Evolutionary conservation across 2,888 invertebrate species (phyloP).

Genomic region (Amphipyra berbera): DNA sequence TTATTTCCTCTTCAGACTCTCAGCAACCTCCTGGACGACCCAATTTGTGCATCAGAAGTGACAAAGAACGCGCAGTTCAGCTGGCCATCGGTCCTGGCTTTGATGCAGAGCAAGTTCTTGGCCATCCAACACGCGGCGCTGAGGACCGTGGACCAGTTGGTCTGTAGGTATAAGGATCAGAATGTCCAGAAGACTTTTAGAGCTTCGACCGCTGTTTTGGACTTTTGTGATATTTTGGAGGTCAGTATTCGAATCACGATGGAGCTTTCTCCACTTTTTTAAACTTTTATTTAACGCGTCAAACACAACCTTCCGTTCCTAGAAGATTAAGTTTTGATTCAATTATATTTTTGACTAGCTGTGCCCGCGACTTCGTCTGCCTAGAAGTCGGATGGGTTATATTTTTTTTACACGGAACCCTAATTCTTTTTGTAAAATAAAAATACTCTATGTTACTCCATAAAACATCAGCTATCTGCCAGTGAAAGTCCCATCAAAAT

Average conservation of each 20-base stretch:
- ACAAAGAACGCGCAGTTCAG: conserved; percentile 86
- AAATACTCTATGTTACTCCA: too few species aligned
- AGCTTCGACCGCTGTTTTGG: conserved; percentile 83
- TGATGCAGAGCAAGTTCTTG: conserved; percentile 85
- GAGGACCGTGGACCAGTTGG: conserved; percentile 82
- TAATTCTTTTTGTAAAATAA: too few species aligned
- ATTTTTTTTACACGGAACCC: too few species aligned
- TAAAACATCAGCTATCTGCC: too few species aligned
- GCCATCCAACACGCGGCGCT: conserved; percentile 87
- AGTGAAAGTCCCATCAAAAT: too few species aligned
- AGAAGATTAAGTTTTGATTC: too few species aligned
- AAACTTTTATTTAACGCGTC: too few species aligned
- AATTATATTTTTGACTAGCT: too few species aligned
- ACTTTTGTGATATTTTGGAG: conserved; percentile 87
- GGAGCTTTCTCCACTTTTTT: too few species aligned
- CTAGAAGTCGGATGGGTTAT: too few species aligned
- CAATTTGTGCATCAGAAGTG: conserved; percentile 81
- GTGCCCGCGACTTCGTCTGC: too few species aligned
- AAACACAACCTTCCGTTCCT: too few species aligned
- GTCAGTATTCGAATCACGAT: conserved; percentile 64
- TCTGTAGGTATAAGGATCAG: conserved; percentile 83
- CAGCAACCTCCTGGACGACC: conserved; percentile 87
- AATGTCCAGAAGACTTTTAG: conserved; percentile 85
- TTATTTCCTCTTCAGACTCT: conserved; percentile 70
- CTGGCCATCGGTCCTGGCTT: conserved; percentile 82